Conservation (phyloP, 2,888 invertebrate genomes). For the Vesta saturnalis region DNA sequence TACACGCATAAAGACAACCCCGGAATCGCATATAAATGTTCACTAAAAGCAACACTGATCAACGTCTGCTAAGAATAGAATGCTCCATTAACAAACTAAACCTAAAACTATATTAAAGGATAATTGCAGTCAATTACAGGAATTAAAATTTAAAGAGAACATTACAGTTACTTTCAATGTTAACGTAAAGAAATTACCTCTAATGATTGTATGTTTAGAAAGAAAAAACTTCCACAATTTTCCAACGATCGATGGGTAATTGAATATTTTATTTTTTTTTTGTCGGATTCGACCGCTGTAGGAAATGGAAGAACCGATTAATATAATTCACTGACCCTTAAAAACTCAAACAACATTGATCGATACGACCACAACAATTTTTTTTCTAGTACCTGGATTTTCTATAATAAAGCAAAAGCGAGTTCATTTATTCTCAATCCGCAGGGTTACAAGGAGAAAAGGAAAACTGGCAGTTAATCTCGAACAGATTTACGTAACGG, state of each 20-base stretch:
- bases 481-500: neutral
- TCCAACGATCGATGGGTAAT: neutral
- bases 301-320: neutral
- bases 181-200: neutral
- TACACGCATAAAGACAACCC: too few species aligned
- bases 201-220: conserved; percentile 1
- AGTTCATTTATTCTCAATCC: neutral
- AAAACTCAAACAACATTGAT: neutral
- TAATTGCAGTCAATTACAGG: neutral
- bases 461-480: neutral
- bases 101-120: neutral
- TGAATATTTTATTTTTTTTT: neutral
- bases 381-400: neutral
- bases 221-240: neutral
- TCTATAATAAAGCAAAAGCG: neutral
- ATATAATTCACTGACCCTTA: neutral
- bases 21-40: too few species aligned
- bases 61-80: too few species aligned
- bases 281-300: too few species aligned
- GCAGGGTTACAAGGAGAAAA: neutral
- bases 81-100: too few species aligned
- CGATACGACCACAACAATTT: neutral
- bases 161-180: neutral
- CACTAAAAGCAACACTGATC: too few species aligned
- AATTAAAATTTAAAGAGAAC: neutral